Evolutionary conservation across 1,140 invertebrate genomes (phyloP).

Genomic region (Coboldia fuscipes): DNA sequence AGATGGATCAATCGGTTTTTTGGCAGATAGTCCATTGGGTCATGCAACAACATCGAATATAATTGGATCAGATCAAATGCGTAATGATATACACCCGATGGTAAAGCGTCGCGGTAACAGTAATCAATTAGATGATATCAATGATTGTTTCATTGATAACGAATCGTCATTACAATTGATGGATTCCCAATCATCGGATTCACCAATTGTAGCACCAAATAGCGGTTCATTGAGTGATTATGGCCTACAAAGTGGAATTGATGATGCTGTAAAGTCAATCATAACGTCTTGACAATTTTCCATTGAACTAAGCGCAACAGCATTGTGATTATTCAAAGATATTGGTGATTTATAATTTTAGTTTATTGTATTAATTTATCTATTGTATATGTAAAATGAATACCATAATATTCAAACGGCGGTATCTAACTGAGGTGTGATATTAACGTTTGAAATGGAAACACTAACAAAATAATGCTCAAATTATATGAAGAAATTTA

Average conservation of each 20-base stretch:
- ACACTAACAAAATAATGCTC: no score
- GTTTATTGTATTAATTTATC: no score
- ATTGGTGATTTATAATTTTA: no score
- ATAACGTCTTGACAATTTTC: slow-evolving; percentile 19
- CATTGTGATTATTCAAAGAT: no score
- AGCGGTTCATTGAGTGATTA: slow-evolving; percentile 11
- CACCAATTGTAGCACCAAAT: slow-evolving; percentile 8
- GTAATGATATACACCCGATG: background rate
- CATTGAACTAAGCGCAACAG: background rate
- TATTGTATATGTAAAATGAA: no score
- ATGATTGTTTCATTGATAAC: slow-evolving; percentile 19
- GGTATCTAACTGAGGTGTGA: no score
- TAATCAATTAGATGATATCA: slow-evolving; percentile 13
- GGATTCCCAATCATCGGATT: slow-evolving; percentile 5
- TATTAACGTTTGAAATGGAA: no score
- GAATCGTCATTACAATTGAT: slow-evolving; percentile 8
- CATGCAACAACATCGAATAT: background rate
- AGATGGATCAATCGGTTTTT: slow-evolving; percentile 17
- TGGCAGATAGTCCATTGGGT: slow-evolving; percentile 13
- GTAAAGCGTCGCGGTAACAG: slow-evolving; percentile 1
- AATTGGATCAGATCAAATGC: background rate
- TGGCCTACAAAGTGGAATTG: slow-evolving; percentile 13
- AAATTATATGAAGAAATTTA: no score
- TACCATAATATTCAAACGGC: no score
- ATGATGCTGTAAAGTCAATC: slow-evolving; percentile 19